Conservation (phyloP, 1,140 invertebrate species). For the Drosophila insularis region DNA sequence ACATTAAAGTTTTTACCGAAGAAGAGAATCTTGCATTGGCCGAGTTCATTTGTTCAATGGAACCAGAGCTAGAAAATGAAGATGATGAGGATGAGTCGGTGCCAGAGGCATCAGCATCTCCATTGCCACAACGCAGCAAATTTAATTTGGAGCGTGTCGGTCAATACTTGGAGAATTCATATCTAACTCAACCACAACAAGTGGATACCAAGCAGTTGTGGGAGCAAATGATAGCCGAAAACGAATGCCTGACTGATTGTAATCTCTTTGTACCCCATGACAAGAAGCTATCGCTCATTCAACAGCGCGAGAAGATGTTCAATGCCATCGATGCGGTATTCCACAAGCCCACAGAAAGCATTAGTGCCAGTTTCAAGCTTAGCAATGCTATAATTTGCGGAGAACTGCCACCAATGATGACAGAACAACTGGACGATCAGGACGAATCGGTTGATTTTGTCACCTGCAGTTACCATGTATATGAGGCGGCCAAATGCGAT, state of each 20-base stretch:
- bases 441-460: conserved; percentile 69
- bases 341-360: conserved; percentile 86
- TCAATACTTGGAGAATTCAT: conserved; percentile 90
- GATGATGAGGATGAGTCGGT: conserved; percentile 32
- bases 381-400: conserved; percentile 83
- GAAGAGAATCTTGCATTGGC: conserved; percentile 95
- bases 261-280: conserved; percentile 89
- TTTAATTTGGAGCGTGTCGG: conserved; percentile 94
- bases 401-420: conserved; percentile 50
- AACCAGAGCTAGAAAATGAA: conserved; percentile 52
- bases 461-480: conserved; percentile 65
- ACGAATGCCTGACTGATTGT: conserved; percentile 88
- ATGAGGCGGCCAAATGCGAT: conserved; percentile 56
- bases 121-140: conserved; percentile 83
- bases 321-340: conserved; percentile 88
- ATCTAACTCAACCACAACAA: conserved; percentile 85
- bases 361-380: conserved; percentile 86
- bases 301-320: conserved; percentile 90
- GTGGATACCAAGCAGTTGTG: conserved; percentile 88
- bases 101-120: conserved; percentile 3
- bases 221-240: conserved; percentile 89
- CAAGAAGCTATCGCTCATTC: conserved; percentile 90
- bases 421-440: conserved; percentile 41
- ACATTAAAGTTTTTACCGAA: conserved; percentile 92
- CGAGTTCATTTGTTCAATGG: conserved; percentile 86